Conservation (phyloP, 1,140 invertebrate species). For the Fopius arisanus region DNA sequence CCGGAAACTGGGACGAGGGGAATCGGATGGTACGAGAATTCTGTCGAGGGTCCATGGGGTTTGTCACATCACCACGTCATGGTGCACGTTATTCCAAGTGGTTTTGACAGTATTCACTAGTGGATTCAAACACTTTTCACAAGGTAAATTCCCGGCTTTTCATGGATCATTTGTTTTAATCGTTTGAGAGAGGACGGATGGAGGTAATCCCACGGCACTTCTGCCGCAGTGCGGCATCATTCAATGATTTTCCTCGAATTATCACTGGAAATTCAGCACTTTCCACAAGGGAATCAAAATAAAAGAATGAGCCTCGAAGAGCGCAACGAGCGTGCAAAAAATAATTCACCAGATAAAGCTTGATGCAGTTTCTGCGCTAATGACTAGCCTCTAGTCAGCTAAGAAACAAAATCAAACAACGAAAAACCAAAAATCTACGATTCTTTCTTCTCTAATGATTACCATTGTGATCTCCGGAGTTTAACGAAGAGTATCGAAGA, state of each 20-base stretch:
- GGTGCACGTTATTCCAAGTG: neutral
- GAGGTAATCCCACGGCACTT: slow-evolving; percentile 9
- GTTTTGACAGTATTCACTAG: neutral
- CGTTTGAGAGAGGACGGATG: neutral
- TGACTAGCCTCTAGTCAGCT: neutral
- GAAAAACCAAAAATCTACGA: neutral
- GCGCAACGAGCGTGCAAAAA: neutral
- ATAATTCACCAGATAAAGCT: neutral
- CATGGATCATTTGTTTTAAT: neutral
- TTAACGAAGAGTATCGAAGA: neutral
- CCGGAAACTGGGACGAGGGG: neutral
- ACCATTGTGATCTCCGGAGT: neutral
- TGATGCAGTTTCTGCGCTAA: neutral
- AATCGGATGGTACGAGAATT: neutral
- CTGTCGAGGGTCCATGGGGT: too few species aligned
- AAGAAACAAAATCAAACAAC: neutral
- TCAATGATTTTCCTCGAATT: neutral
- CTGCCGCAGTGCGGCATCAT: slow-evolving; percentile 15
- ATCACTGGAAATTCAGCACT: neutral
- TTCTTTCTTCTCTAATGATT: neutral
- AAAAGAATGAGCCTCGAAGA: neutral
- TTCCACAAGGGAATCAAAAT: neutral
- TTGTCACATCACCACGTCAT: neutral
- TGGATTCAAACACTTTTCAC: neutral
- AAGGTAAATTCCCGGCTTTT: neutral